A percentile compares a stretch with the other conserved stretches of the same genome.
Conservation (phyloP, 2,888 invertebrate species). For the Antitype chi region DNA sequence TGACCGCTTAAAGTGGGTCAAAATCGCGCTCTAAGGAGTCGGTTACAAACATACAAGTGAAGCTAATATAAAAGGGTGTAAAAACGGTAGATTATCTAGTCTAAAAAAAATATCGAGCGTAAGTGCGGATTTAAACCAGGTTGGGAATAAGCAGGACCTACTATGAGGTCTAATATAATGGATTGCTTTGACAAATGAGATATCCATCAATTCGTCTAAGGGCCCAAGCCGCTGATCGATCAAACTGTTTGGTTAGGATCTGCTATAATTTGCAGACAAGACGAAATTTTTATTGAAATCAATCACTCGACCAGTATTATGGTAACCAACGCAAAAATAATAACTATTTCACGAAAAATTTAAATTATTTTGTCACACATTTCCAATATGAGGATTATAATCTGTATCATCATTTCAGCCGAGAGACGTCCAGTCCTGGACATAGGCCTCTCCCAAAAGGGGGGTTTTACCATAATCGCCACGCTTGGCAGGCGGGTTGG, state of each 20-base stretch:
- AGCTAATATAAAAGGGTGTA: no score
- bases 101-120: not conserved
- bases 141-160: not conserved
- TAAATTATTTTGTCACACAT: not conserved
- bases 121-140: not conserved
- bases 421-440: no score
- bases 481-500: no score
- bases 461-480: no score
- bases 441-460: no score
- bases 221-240: slow-evolving; percentile 33
- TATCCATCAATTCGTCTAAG: slow-evolving; percentile 32
- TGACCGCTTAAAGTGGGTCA: no score
- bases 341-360: not conserved
- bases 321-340: not conserved
- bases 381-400: not conserved
- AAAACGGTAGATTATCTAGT: not conserved
- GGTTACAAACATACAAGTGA: no score
- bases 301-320: slow-evolving; percentile 7
- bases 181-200: slow-evolving; percentile 38
- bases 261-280: slow-evolving; percentile 12
- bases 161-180: not conserved
- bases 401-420: no score
- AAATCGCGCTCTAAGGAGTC: no score
- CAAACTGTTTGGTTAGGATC: slow-evolving; percentile 49
- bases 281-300: slow-evolving; percentile 41